phyloP scores from a whole-genome alignment of 2,797 vertebrate genomes.

The Sciurus carolinensis region DNA sequence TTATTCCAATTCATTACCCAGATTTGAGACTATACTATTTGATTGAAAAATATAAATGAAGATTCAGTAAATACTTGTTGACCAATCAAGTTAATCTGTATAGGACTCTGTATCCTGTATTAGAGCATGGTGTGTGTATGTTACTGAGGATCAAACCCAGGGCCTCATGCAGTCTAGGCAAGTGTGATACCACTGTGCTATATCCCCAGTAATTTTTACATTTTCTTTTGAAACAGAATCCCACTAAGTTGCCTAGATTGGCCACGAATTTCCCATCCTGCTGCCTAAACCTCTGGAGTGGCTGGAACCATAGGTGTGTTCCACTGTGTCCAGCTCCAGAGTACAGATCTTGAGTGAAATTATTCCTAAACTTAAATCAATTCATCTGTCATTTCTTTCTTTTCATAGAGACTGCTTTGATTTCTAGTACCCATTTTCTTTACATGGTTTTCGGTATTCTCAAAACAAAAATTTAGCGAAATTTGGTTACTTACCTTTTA shows the following conservation, averaged over 20 bases:
- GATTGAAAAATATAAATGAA: conserved; percentile 32
- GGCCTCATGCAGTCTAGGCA: too few relatives aligned
- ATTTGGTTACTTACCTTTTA: too few relatives aligned
- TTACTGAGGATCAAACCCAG: too few relatives aligned
- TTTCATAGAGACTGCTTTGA: conserved; percentile 3
- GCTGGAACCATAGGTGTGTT: not conserved
- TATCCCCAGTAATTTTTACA: not conserved
- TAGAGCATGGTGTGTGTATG: not conserved
- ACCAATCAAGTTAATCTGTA: conserved; percentile 15
- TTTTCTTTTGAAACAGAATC: not conserved
- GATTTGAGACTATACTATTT: conserved; percentile 8
- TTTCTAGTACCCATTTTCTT: not conserved
- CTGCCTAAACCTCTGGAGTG: not conserved
- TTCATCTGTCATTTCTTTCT: not conserved
- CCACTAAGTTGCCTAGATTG: not conserved
- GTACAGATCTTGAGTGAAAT: conserved; percentile 42
- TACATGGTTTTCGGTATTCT: not conserved
- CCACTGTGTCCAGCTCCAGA: not conserved
- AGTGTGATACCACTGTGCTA: not conserved
- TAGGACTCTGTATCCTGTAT: not conserved
- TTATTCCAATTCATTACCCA: conserved; percentile 6
- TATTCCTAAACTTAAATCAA: not conserved
- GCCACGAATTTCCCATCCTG: not conserved
- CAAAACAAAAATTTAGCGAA: too few relatives aligned
- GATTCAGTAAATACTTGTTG: conserved; percentile 16